Evolutionary conservation across 2,797 vertebrate species (phyloP).

Genomic region (Amblyraja radiata): DNA sequence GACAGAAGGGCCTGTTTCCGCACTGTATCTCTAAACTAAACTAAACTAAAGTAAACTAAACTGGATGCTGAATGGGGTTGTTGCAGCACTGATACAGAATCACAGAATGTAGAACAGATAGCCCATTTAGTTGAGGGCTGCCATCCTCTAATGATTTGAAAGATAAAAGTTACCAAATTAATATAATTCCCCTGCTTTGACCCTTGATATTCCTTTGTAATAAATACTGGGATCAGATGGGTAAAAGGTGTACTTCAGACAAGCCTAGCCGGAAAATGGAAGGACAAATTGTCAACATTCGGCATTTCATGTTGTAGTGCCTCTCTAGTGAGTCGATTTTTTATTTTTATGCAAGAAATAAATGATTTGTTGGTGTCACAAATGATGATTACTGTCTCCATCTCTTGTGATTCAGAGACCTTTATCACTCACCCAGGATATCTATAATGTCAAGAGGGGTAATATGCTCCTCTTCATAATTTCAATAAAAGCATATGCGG

Average conservation of each 20-base stretch:
- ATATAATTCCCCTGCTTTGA: not conserved
- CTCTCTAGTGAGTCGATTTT: not conserved
- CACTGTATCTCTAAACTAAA: no score
- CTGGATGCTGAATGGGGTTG: not conserved
- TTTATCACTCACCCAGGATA: not conserved
- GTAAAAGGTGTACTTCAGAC: not conserved
- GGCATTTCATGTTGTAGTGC: not conserved
- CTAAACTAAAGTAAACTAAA: no score
- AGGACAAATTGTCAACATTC: not conserved
- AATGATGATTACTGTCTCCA: not conserved
- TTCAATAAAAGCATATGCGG: not conserved
- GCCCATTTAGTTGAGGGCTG: not conserved
- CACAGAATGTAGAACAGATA: not conserved
- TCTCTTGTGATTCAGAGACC: not conserved
- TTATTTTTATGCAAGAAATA: no score
- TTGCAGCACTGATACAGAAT: not conserved
- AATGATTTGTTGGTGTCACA: not conserved
- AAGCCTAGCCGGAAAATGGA: not conserved
- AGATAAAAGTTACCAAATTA: not conserved
- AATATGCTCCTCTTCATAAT: not conserved
- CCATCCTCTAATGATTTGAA: no score
- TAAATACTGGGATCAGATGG: not conserved
- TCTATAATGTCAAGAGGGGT: not conserved
- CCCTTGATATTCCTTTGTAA: not conserved
- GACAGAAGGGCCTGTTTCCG: no score